These are phyloP conservation scores for Oxyteleia sp. DNA, from an alignment of 2,888 invertebrate genomes.

Conservation along the genomic window DNA sequence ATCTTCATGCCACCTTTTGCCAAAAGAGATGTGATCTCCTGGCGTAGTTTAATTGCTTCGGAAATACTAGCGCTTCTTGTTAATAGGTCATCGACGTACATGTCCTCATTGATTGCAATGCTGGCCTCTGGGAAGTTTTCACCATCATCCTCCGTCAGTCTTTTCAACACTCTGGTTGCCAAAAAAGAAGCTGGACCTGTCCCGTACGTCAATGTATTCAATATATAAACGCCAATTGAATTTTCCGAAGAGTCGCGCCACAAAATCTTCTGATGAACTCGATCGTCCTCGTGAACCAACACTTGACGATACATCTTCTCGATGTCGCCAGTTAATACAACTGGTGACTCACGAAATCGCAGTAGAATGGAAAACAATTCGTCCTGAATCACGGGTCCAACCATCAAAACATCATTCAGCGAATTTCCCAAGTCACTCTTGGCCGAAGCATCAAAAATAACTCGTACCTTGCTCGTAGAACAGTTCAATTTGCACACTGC, in stretches of 20 bases:
- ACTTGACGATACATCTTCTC: slow-evolving; percentile 62
- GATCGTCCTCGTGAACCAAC: slow-evolving; percentile 20
- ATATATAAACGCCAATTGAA: background rate
- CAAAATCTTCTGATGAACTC: slow-evolving; percentile 30
- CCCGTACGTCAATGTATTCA: slow-evolving; percentile 29
- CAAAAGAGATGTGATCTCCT: background rate
- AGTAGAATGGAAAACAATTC: slow-evolving; percentile 11
- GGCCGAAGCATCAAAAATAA: slow-evolving; percentile 41
- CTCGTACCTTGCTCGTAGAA: slow-evolving; percentile 22
- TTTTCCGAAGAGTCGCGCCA: slow-evolving; percentile 5
- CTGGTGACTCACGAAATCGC: slow-evolving; percentile 20
- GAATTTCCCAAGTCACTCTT: slow-evolving; percentile 31
- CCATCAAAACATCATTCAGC: slow-evolving; percentile 45
- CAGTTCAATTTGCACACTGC: slow-evolving; percentile 28
- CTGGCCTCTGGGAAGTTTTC: slow-evolving; percentile 13
- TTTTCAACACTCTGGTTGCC: slow-evolving; percentile 20
- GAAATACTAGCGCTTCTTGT: background rate
- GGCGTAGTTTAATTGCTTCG: background rate
- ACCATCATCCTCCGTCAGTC: slow-evolving; percentile 8
- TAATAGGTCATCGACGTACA: slow-evolving; percentile 35
- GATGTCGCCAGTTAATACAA: slow-evolving; percentile 36
- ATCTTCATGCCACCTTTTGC: slow-evolving; percentile 13
- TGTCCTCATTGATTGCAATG: slow-evolving; percentile 2
- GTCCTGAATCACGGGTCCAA: slow-evolving; percentile 43
- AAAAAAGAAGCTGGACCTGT: slow-evolving; percentile 24